A percentile compares a stretch with the other conserved stretches of the same genome.
Conservation (phyloP, 2,113 vertebrate genomes). For the Trichomycterus rosablanca region DNA sequence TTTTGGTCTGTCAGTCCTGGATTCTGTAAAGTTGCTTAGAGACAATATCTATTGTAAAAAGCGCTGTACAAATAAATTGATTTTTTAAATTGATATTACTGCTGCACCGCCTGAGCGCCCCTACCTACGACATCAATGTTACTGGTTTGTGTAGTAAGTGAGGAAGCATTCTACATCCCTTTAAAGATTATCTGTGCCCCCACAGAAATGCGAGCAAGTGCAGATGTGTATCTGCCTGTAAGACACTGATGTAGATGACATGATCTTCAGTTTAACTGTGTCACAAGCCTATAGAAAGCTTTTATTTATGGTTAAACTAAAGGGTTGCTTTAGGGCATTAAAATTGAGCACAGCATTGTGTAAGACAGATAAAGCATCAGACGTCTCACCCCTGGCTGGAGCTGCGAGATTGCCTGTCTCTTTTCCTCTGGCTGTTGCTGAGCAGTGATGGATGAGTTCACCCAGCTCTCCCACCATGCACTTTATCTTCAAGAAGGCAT, state of each 20-base stretch:
- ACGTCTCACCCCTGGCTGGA: conserved; percentile 5
- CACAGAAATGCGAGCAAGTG: conserved; percentile 15
- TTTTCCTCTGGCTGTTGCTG: conserved; percentile 6
- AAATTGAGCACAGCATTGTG: conserved; percentile 9
- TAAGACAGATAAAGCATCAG: conserved; percentile 23
- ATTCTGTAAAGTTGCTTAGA: too few species aligned
- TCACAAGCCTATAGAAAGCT: conserved; percentile 4
- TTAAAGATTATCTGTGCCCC: conserved; percentile 8
- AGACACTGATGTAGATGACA: not conserved
- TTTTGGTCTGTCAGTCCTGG: too few species aligned
- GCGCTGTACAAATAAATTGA: too few species aligned
- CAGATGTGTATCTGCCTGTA: conserved; percentile 24
- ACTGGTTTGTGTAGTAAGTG: too few species aligned
- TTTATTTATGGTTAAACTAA: conserved; percentile 10
- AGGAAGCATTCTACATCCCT: too few species aligned
- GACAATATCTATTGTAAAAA: too few species aligned
- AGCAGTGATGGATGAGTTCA: conserved; percentile 38
- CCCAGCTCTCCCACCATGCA: not conserved
- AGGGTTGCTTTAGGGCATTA: conserved; percentile 3
- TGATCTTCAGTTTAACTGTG: not conserved
- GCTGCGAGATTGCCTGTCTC: conserved; percentile 19
- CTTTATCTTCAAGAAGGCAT: conserved; percentile 33
- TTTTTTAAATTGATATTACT: too few species aligned
- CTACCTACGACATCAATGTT: too few species aligned
- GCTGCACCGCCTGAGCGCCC: too few species aligned